phyloP scores from a whole-genome alignment of 35 echinoderm and acorn worm genomes.

The Apostichopus japonicus region DNA sequence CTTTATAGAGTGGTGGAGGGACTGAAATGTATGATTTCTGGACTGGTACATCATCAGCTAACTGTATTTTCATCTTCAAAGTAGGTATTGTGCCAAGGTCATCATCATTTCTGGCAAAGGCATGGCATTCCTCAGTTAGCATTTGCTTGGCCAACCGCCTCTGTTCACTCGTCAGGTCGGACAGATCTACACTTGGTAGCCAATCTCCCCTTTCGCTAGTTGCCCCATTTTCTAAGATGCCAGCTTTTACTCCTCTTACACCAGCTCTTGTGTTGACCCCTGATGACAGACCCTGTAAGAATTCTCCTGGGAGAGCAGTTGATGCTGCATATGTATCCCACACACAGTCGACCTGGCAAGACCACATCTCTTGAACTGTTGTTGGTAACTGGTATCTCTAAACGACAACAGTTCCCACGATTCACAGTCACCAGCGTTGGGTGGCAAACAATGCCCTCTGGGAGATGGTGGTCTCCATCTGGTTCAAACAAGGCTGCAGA shows the following conservation, averaged over 20 bases:
- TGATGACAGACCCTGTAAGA: no score
- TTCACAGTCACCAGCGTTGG: constrained; percentile 10
- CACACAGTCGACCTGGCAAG: no score
- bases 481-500: no score
- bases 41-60: constrained; percentile 58
- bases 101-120: constrained; percentile 40
- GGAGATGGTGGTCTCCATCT: no score
- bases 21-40: constrained; percentile 58
- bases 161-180: constrained; percentile 3
- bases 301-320: no score
- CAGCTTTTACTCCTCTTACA: no score
- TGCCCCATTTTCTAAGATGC: no score
- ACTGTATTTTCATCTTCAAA: constrained; percentile 50
- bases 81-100: constrained; percentile 35
- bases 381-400: constrained; percentile 37
- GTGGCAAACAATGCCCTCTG: neutral
- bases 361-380: neutral
- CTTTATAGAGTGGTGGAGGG: constrained; percentile 59
- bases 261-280: no score
- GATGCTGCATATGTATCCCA: no score
- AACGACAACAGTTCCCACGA: neutral
- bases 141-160: constrained; percentile 31
- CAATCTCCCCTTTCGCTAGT: neutral
- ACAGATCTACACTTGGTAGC: constrained; percentile 22
- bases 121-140: constrained; percentile 45